These are phyloP conservation scores for Periophthalmus magnuspinnatus DNA, from an alignment of 2,797 vertebrate genomes.

Conservation along the genomic window DNA sequence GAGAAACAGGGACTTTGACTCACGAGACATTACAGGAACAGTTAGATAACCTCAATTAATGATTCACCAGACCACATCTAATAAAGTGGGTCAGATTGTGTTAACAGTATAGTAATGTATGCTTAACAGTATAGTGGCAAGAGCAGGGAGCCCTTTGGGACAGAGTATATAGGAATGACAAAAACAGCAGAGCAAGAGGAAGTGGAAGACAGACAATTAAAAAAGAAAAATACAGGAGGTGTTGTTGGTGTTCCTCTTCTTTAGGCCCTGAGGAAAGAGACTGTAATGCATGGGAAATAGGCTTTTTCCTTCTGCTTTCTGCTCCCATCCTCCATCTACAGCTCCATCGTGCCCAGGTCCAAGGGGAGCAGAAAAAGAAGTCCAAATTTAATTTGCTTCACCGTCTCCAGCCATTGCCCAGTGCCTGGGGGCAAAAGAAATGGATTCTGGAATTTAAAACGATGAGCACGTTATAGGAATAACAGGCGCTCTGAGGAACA, in stretches of 20 bases:
- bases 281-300: slow-evolving; percentile 68
- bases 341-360: slow-evolving; percentile 52
- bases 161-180: slow-evolving; percentile 35
- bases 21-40: slow-evolving; percentile 66
- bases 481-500: slow-evolving; percentile 57
- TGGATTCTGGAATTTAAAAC: slow-evolving; percentile 72
- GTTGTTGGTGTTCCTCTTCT: slow-evolving; percentile 59
- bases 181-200: slow-evolving; percentile 8
- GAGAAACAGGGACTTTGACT: slow-evolving; percentile 51
- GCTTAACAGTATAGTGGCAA: slow-evolving; percentile 26
- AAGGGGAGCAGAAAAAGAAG: slow-evolving; percentile 51
- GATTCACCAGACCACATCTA: slow-evolving; percentile 76
- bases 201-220: slow-evolving; percentile 57
- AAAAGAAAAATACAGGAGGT: slow-evolving; percentile 44
- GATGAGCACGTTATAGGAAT: slow-evolving; percentile 70
- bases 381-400: slow-evolving; percentile 72
- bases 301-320: slow-evolving; percentile 57
- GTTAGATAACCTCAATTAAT: slow-evolving; percentile 78
- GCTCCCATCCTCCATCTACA: slow-evolving; percentile 46
- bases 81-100: slow-evolving; percentile 75
- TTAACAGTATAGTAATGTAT: slow-evolving; percentile 37
- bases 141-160: slow-evolving; percentile 60
- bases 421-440: slow-evolving; percentile 64
- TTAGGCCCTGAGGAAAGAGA: slow-evolving; percentile 62
- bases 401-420: slow-evolving; percentile 58